Evolutionary conservation across 1,140 invertebrate species (phyloP), one percentile per base, ranked within the genome.

Genomic region (Drosophila bocki): DNA sequence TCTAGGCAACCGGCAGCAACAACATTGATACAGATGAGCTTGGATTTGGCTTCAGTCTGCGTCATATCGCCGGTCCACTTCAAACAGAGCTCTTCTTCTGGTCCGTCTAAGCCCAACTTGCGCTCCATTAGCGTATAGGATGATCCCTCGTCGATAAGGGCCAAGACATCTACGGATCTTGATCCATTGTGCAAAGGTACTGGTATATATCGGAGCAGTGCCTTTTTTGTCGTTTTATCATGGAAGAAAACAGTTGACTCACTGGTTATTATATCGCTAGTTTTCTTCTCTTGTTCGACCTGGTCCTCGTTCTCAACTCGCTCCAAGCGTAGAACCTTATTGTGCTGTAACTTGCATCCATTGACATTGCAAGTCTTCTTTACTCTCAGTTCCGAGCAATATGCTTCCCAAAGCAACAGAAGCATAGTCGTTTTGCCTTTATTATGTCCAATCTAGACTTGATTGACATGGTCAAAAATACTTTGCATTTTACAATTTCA

Each of bases 351-450:
- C 19, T 8, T 15, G 7, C 45, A 47, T 26, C 12, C 19, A 26
- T 47, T 7, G 19, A 47, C 19, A 22, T 26, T 47, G 17, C 17
- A 45, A 19, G 44, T 5, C 44, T 22, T 42, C n/a, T 42, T 42
- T 8, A 42, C n/a, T 17, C 8, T 42, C 41, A 42, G 41, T 42
- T 42, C 17, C 17, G 17, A 7, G 17, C 42, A 45, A 19, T 45
- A 45, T 22, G 22, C 22, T 22, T 22, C 22, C 22, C 22, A 22
- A 22, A 22, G 4, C 26, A 29, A 29, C 26, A 29, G 26, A 29
- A 58, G 15, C 37, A 57, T 13, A 57, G 35, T 5, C 54, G 6
- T 26, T 42, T 58, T 4, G 35, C 26, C 6, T 58, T 58, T 17
- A 58, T 17, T 1, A 15, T 15, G n/a, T 57, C 22, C n/a, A 26